Evolutionary conservation across 2,113 vertebrate species (phyloP), one percentile per base, ranked within the genome.

Genomic region (Carollia perspicillata): DNA sequence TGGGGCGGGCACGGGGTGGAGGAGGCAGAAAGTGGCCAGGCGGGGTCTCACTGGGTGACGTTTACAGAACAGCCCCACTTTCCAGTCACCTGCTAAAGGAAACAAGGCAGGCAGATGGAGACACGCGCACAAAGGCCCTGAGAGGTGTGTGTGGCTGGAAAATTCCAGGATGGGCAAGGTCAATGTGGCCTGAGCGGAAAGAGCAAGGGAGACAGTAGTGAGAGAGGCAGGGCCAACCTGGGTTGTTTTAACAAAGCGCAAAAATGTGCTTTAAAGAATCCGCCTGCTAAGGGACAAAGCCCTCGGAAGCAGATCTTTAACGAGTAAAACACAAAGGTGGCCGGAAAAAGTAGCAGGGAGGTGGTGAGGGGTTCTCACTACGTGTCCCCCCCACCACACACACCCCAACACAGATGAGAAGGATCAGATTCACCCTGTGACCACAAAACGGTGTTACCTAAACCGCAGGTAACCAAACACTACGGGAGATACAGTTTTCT

Each of bases 1-100:
- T n/a, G n/a, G n/a, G n/a, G n/a, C n/a, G n/a, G n/a, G n/a, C 28
- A 3, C 13, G 30, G 2, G 8, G 12, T 0, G 0, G 2, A 3
- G 18, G 44, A 6, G 12, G 35, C n/a, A 72, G 49, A 0, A 68
- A 42, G 44, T 0, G 20, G 53, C 68, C 30, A 68, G 65, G 13
- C 6, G 7, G 17, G 0, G 26, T 30, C 37, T 11, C 26, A 23
- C 0, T 0, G 18, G 44, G 44, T 35, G 69, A 66, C 8, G 5
- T 30, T 49, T 2, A 35, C 22, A 58, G 3, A 8, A 55, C 44
- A 28, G 49, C 2, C 33, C 28, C 49, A 35, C 40, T 49, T 65
- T 40, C 7, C 0, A 8, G n/a, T 9, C 8, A 58, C 28, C 40
- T 7, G 53, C 53, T 10, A 28, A 17, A 60, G n/a, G 47, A 53